Evolutionary conservation across 2,797 vertebrate species (phyloP).

Genomic region (Erpetoichthys calabaricus): DNA sequence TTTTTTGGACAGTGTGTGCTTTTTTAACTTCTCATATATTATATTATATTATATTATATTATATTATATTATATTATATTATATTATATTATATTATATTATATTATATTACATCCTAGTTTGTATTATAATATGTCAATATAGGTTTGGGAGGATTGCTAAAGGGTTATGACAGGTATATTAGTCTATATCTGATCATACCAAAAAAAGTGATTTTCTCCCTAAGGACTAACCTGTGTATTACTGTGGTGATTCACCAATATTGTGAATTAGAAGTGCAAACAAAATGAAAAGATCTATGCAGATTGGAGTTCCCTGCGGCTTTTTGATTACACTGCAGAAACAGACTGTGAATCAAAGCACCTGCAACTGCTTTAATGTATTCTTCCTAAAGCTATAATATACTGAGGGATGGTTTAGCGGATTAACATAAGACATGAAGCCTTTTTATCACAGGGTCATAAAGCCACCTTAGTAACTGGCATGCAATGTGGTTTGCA

Average conservation of each 20-base stretch:
- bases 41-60: no score
- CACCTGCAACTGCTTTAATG: constrained; percentile 22
- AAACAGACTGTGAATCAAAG: constrained; percentile 30
- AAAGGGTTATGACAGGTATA: constrained; percentile 34
- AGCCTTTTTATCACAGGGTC: constrained; percentile 23
- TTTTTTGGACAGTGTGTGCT: no score
- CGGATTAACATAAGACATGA: background rate
- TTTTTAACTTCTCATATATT: no score
- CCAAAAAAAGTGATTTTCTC: constrained; percentile 7
- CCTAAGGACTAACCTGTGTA: constrained; percentile 26
- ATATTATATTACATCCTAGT: no score
- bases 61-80: no score
- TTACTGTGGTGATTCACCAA: constrained; percentile 23
- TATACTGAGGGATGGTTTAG: constrained; percentile 1
- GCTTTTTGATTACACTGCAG: constrained; percentile 23
- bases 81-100: no score
- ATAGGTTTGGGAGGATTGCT: constrained; percentile 28
- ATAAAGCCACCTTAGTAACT: constrained; percentile 11
- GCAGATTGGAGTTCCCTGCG: constrained; percentile 22
- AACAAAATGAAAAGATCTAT: constrained; percentile 26
- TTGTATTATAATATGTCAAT: no score
- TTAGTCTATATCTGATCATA: constrained; percentile 27
- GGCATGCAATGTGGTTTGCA: background rate
- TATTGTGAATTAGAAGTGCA: constrained; percentile 24
- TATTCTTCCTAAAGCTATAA: constrained; percentile 11